Base-by-base conservation (phyloP, 2,113 vertebrate genomes). In the Chaetorhynchus papuensis region DNA sequence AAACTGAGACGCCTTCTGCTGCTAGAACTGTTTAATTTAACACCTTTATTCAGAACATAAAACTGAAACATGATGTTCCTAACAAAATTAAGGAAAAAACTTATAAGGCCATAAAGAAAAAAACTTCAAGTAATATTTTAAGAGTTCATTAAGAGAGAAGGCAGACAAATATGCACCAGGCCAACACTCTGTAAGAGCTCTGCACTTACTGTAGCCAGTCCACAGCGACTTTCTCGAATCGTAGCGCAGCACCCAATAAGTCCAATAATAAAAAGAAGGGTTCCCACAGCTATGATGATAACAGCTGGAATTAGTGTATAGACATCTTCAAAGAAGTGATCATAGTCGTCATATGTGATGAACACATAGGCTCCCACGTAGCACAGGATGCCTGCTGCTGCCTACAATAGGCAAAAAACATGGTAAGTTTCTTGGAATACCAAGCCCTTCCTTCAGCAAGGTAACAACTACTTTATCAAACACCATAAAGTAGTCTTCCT, bases 301-400 rank as follows among this genome's bases (percentile, higher is more conserved):
- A 99, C 97, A 5, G 99, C 99, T 30, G 99, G 99, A 83, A 99
- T 98, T 52, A 99, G 97, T 0, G 99, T 99, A 91, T 99, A 99
- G 63, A 99, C 98, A 10, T 99, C 99, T 94, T 99, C 99, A 78
- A 99, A 99, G 98, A 99, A 99, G 94, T 99, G 99, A 83, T 99
- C 99, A 3, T 99, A 99, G 97, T 99, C 99, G 9, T 99, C 99
- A 0, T 99, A 99, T 3, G 99, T 99, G 98, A 99, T 99, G 89
- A 99, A 99, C 96, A 99, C 99, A 31, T 99, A 99, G 84, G 99
- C 99, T 80, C 99, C 99, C n/a, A 99, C 99, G 13, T 99, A 99
- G 97, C 99, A 99, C 79, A 99, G 95, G 68, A 99, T 99, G 60
- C 99, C 99, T 54, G 99, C 99, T 50, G 99, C 99, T 42, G 99